Evolutionary conservation across 2,888 invertebrate genomes (phyloP).

Genomic region (Aporophyla nigra): DNA sequence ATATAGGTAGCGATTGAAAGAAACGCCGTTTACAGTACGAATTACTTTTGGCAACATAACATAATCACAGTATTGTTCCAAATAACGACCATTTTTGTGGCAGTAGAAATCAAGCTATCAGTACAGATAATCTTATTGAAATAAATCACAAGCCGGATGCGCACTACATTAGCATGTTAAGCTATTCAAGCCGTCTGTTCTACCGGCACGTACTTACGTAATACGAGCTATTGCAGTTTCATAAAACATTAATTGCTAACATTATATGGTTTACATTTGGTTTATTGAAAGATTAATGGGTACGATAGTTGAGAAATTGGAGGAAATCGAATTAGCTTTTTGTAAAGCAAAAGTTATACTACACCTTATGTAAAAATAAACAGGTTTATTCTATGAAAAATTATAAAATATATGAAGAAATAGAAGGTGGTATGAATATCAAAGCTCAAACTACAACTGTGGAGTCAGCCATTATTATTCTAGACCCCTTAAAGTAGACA

Average conservation of each 20-base stretch:
- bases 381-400: not conserved
- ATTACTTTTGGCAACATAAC: not conserved
- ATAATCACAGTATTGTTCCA: conserved; percentile 22
- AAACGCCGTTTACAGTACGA: not conserved
- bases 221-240: conserved; percentile 27
- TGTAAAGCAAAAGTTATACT: not conserved
- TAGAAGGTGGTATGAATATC: no score
- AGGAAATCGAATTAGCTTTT: not conserved
- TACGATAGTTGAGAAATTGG: not conserved
- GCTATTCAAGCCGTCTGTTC: conserved; percentile 36
- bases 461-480: no score
- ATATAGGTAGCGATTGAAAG: no score
- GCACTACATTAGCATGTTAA: conserved; percentile 48
- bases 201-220: conserved; percentile 47
- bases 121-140: conserved; percentile 55
- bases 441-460: no score
- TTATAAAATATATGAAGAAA: not conserved
- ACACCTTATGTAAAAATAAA: not conserved
- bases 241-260: conserved; percentile 27
- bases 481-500: no score
- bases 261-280: conserved; percentile 7
- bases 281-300: conserved; percentile 9
- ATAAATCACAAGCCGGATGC: conserved; percentile 67
- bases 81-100: conserved; percentile 30
- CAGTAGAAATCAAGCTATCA: conserved; percentile 48